Conservation (phyloP, 2,797 vertebrate genomes). For the Harpagifer antarcticus region DNA sequence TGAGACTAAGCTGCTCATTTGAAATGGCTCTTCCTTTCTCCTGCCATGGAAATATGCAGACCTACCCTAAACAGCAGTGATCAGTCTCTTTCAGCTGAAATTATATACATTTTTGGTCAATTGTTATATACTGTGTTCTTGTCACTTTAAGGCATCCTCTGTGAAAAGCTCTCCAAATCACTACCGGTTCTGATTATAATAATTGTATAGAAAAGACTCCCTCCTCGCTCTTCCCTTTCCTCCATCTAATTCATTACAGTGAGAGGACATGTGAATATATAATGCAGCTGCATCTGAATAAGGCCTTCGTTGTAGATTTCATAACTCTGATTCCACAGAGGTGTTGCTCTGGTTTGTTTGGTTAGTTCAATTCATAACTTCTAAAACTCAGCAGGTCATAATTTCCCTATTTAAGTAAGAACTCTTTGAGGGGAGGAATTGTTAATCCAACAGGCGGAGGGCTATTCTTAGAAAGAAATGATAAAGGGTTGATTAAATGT, state of each 20-base stretch:
- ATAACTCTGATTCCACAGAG: background rate
- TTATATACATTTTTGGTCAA: no score
- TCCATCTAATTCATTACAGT: background rate
- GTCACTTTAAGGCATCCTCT: background rate
- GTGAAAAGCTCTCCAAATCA: no score
- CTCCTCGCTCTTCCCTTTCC: background rate
- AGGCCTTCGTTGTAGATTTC: constrained; percentile 9
- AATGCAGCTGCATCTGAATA: no score
- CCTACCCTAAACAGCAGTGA: background rate
- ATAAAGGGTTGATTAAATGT: constrained; percentile 21
- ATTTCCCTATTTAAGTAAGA: constrained; percentile 7
- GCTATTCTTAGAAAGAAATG: constrained; percentile 12
- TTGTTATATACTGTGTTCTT: no score
- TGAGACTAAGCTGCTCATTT: constrained; percentile 1
- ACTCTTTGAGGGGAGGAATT: background rate
- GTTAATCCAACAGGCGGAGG: background rate
- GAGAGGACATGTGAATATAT: background rate
- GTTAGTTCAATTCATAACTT: background rate
- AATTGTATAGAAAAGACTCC: constrained; percentile 10
- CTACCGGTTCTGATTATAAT: constrained; percentile 7
- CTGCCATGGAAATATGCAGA: background rate
- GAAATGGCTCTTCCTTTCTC: background rate
- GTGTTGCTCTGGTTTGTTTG: background rate
- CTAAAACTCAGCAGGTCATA: constrained; percentile 4
- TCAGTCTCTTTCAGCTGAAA: background rate